Evolutionary conservation across 2,797 vertebrate species (phyloP), one percentile per base, ranked within the genome.

Genomic region (Gymnocypris eckloni): DNA sequence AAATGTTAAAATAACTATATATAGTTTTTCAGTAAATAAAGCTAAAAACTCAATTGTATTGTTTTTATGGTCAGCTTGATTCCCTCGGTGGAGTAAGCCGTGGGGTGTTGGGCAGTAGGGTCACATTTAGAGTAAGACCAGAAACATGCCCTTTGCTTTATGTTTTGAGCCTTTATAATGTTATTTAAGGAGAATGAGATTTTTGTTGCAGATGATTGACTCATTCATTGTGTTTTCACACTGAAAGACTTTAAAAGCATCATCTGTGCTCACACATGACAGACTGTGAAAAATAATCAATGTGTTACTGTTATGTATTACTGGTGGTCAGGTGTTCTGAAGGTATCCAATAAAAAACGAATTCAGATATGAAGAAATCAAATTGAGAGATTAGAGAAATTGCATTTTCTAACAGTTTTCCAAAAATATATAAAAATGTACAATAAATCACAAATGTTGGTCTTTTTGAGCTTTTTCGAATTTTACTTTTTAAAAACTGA

Each of bases 241-340:
- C 48, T 41, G 7, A 70, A 52, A 54, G 28, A 11, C 48, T 61
- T 70, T 70, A n/a, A 54, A 50, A 70, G 64, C 78, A 33, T 79
- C 25, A 79, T 79, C 79, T 81, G 79, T 54, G 48, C 79, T 70
- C 79, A 39, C 45, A 70, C 66, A 39, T 81, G 64, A 70, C 54
- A 61, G 54, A 78, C 37, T 79, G 76, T 59, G 33, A 81, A 81
- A 71, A 56, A 81, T 71, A 6, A 54, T 70, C 37, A n/a, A 71
- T 43, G 37, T 41, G 37, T 79, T 79, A 61, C 39, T 61, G 54
- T 79, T 79, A 61, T 71, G 33, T 28, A 41, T 71, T 70, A 39
- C 20, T 54, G 66, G 28, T 25, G 56, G 33, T 82, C 67, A 71
- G 50, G 33, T 71, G 15, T 56, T 82, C 50, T 56, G 22, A 25